Evolutionary conservation across 2,888 invertebrate species (phyloP), one percentile per base, ranked within the genome.

Genomic region (Alcis repandata): DNA sequence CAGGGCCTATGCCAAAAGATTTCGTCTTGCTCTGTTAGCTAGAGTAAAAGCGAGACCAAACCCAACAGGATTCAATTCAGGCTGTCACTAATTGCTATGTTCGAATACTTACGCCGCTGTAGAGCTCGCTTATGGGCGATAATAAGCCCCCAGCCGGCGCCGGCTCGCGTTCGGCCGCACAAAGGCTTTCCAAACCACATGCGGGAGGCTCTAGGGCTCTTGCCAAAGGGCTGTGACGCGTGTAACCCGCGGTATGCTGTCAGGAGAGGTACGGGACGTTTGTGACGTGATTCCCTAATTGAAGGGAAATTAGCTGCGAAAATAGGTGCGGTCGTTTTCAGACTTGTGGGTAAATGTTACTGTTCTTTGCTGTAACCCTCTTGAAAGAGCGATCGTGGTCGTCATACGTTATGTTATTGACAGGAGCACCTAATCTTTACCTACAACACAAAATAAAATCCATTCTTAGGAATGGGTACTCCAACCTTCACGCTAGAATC

Each of bases 171-270:
- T 76, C 76, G 70, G 73, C 83, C 84, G 72, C 82, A 81, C 78
- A 79, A 79, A 79, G 76, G 70, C 59, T 72, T 74, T 74, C 73
- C 72, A 72, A 82, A 87, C 89, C 88, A 79, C 88, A 87, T 75
- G 78, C 75, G 76, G 78, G 76, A 38, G 59, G 54, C 45, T 71
- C 73, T 72, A 56, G 57, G 46, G 65, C 57, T 57, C 60, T 71
- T 70, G 71, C 73, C 70, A 75, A 77, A 74, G 56, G 59, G 72
- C 59, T 65, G 73, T 66, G 72, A 66, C 54, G 27, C 60, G 60
- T 63, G 52, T 58, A 59, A 57, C 56, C 49, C 27, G 22, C 32
- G 17, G 58, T 63, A 63, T 52, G 41, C 51, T 59, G 65, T 27
- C 53, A 49, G 36, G 17, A 49, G 38, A 40, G 22, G 33, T 32